Base-by-base conservation (phyloP, 2,888 invertebrate species). In the Patella caerulea region DNA sequence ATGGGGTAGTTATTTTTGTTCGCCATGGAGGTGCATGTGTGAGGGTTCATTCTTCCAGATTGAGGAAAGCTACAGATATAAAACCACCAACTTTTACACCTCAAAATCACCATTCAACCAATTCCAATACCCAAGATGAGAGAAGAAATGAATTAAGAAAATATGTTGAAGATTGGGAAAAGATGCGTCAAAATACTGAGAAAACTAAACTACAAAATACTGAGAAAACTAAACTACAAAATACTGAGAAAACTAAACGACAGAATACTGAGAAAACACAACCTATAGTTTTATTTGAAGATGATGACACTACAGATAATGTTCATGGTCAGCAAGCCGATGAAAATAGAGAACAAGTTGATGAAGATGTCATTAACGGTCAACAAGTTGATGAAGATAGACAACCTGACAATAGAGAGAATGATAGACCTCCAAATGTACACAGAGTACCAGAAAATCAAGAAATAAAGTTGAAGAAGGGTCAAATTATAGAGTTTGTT, bases 1-100 rank as follows among this genome's bases (percentile, higher is more conserved):
- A 82, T 78, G 81, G 81, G 5, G 74, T 73, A 59, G 80, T 82
- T n/a, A 80, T 83, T 5, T 82, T 84, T 80, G 82, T 82, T 15
- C 73, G 80, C 71, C 84, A 84, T 78, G 82, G 83, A 17, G 80
- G 81, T 12, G 72, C 74, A 2, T 73, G 73, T 74, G 79, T 83
- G 2, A 71, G 81, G 72, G 81, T 82, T 12, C 80, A 81, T 75
- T 73, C 79, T 19, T 75, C 78, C 65, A 79, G 83, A 76, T 65
- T 82, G 15, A 59, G 73, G n/a, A 34, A 74, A n/a, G 19, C 19
- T 11, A 54, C 59, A 77, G 77, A 73, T 19, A 15, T 59, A 45
- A 24, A 73, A 14, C 45, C 1, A 15, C 17, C 45, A 45, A 45
- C 45, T 45, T 45, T 45, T 45, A 45, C 45, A 45, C 45, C 45